Base-by-base conservation (phyloP, 2,797 vertebrate species). In the Leucoraja ocellata region DNA sequence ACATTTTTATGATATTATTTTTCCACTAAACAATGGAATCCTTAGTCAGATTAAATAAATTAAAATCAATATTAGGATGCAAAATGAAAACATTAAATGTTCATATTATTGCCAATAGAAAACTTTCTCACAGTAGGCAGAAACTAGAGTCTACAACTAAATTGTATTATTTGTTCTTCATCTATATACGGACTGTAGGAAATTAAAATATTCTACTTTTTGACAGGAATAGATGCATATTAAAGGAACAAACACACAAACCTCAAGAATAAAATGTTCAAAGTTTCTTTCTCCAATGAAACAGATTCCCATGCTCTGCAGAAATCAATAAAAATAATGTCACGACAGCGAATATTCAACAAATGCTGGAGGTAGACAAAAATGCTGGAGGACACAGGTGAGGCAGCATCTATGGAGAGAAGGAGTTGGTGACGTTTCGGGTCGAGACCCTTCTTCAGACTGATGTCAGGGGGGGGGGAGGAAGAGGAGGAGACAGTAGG, bases 291-390 rank as follows among this genome's bases (percentile, higher is more conserved):
- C 96, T 23, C 99, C 99, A 86, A 99, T 97, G 93, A 99, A 99
- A 95, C 99, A 99, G 94, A 99, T 97, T 23, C 98, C 98, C 98
- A 99, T 99, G 94, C 99, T 99, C 99, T 99, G 95, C 46, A 95
- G 95, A 46, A 39, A 83, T 95, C 94, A 74, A 1, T 11, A 8
- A 32, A 2, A 93, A 94, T 11, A 4, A 93, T 8, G 93, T 79
- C 39, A 58, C 25, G 54, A 16, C 21, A 25, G n/a, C 28, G 1
- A 86, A 65, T 5, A 86, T 86, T 63, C n/a, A 65, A 65, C 5
- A 32, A 18, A 23, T 61, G 58, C 46, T 54, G 32, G 32, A 54
- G 46, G 46, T 54, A 54, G 46, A 54, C 46, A 5, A 54, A 54
- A 54, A 54, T 54, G 46, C 46, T 54, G 46, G 46, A 54, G 46